Evolutionary conservation across 2,888 invertebrate genomes (phyloP), one percentile per base, ranked within the genome.

Genomic region (Actias luna): DNA sequence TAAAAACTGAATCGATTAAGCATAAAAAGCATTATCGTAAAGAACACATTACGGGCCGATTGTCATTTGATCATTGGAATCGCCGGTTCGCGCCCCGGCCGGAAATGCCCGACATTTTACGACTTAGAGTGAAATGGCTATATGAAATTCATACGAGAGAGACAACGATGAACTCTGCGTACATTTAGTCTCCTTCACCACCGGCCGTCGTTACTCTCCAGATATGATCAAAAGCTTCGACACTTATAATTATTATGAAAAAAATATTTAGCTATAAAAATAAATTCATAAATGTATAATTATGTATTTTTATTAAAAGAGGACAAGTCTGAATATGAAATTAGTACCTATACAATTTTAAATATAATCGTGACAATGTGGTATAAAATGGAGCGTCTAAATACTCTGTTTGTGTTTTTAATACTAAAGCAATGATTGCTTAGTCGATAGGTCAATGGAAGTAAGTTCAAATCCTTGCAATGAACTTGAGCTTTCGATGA

Each of bases 101-200:
- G 84, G 85, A 85, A 84, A 85, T 82, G 71, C 77, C 71, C 70
- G 64, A 63, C 75, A 74, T 77, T 72, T 68, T 73, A 71, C 64
- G 67, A 62, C 59, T 68, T 58, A 65, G 67, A 79, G 62, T 65
- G 73, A 76, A 78, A 82, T 62, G 50, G 35, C 58, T 18, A 63
- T 68, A 72, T 61, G 16, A n/a, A 5, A 31, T 64, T 63, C 59
- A 14, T 27, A 4, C 31, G 60, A 50, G 66, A 58, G 68, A 22
- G 72, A 71, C 36, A 59, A 68, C 68, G 72, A 77, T 22, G 42
- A 68, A 64, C 65, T 18, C 8, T 27, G 18, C 57, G 29, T 29
- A 55, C 64, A 29, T 14, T 42, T 42, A 60, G 60, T 63, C 69
- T 72, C 66, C 42, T 25, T 16, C 55, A n/a, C 8, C 55, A 29